A percentile compares a stretch with the other conserved stretches of the same genome.
Evolutionary conservation across 2,113 vertebrate species (phyloP).

Genomic region (Malurus alboscapulatus): DNA sequence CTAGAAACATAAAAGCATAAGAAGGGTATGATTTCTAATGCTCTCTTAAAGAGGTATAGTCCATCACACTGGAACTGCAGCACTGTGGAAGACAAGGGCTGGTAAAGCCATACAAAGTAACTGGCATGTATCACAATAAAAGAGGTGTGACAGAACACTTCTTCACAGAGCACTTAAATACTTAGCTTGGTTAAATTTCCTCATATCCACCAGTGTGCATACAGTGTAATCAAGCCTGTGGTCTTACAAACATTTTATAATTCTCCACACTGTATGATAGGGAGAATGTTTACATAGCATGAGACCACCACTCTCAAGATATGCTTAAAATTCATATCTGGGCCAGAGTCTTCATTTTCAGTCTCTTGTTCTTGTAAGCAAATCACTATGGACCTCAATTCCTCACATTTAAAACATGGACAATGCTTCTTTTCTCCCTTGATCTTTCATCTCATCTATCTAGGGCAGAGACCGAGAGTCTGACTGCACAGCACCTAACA

Average conservation of each 20-base stretch:
- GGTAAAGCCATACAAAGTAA: background rate
- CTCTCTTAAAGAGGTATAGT: background rate
- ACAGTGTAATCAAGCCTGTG: background rate
- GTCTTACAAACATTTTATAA: background rate
- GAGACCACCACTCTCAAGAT: background rate
- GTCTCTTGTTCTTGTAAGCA: background rate
- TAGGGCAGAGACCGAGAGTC: background rate
- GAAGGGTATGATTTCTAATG: background rate
- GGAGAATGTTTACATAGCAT: background rate
- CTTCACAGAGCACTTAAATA: background rate
- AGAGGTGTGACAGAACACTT: background rate
- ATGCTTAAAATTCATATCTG: background rate
- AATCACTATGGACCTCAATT: background rate
- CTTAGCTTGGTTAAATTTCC: background rate
- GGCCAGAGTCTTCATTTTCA: background rate
- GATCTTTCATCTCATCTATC: background rate
- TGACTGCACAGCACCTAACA: background rate
- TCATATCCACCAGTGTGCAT: background rate
- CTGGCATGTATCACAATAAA: background rate
- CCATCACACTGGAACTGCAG: background rate
- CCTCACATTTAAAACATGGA: background rate
- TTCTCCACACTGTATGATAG: background rate
- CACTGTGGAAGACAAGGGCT: background rate
- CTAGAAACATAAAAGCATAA: slow-evolving; percentile 62
- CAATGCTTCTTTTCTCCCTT: background rate